Conservation (phyloP, 2,888 invertebrate species). For the Sarcophaga subvicina region DNA sequence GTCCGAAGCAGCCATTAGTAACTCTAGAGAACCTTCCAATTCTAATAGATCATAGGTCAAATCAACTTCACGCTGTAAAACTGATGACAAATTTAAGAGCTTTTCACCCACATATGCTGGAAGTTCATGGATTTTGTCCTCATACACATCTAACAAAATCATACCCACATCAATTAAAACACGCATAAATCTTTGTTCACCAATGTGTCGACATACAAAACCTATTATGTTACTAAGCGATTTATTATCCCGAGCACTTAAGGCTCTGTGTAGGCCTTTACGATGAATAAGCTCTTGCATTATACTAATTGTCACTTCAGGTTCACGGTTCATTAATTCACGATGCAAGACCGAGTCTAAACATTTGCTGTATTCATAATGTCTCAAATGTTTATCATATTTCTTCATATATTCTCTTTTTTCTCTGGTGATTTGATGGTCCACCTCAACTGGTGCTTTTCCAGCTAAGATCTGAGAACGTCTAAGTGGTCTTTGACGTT, state of each 20-base stretch:
- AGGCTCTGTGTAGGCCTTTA: slow-evolving; percentile 88
- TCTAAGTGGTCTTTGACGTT: slow-evolving; percentile 4
- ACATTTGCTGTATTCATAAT: slow-evolving; percentile 92
- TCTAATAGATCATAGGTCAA: slow-evolving; percentile 85
- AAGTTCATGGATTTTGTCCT: slow-evolving; percentile 85
- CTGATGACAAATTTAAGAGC: slow-evolving; percentile 84
- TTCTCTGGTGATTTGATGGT: slow-evolving; percentile 83
- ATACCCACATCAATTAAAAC: slow-evolving; percentile 89
- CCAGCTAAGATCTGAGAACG: slow-evolving; percentile 78
- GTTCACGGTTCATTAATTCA: slow-evolving; percentile 85
- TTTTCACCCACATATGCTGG: slow-evolving; percentile 85
- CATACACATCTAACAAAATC: slow-evolving; percentile 89
- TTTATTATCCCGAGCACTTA: slow-evolving; percentile 88
- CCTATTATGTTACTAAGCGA: slow-evolving; percentile 86
- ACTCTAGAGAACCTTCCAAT: slow-evolving; percentile 87
- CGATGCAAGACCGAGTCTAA: slow-evolving; percentile 87
- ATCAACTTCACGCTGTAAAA: slow-evolving; percentile 87
- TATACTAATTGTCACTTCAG: slow-evolving; percentile 90
- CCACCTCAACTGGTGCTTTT: slow-evolving; percentile 80
- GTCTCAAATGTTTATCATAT: slow-evolving; percentile 88
- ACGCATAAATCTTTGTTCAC: slow-evolving; percentile 88
- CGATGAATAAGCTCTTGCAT: slow-evolving; percentile 94
- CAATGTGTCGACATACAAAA: slow-evolving; percentile 89
- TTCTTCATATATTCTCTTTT: slow-evolving; percentile 73
- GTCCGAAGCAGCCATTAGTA: slow-evolving; percentile 85